A percentile compares a stretch with the other conserved stretches of the same genome.
Evolutionary conservation across 2,888 invertebrate genomes (phyloP).

Genomic region (Lepas anatifera): DNA sequence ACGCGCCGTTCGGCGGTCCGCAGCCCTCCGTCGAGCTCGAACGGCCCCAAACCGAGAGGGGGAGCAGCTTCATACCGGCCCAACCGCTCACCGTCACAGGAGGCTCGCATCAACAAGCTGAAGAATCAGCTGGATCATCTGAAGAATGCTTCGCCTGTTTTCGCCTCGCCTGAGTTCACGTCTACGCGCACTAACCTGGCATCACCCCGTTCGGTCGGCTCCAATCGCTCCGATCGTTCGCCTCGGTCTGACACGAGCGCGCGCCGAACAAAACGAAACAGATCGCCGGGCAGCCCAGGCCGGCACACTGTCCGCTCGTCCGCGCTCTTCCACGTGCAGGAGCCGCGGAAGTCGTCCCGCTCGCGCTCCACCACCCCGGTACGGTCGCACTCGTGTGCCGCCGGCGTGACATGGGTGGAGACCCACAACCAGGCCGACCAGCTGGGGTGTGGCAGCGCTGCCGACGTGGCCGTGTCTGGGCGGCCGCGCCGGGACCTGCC

Average conservation of each 20-base stretch:
- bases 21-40: not conserved
- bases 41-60: no score
- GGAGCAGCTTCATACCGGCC: not conserved
- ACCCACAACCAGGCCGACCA: not conserved
- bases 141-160: slow-evolving; percentile 96
- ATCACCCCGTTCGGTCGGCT: slow-evolving; percentile 74
- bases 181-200: slow-evolving; percentile 98
- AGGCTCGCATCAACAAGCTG: not conserved
- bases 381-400: not conserved
- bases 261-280: not conserved
- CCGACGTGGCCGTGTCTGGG: not conserved
- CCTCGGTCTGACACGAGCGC: no score
- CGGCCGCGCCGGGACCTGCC: not conserved
- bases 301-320: not conserved
- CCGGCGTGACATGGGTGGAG: not conserved
- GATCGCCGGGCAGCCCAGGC: not conserved
- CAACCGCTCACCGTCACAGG: not conserved
- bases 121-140: slow-evolving; percentile 32
- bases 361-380: not conserved
- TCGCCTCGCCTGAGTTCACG: slow-evolving; percentile 93
- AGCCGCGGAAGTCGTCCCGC: no score
- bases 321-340: not conserved
- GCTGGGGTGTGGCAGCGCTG: not conserved
- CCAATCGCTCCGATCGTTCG: no score
- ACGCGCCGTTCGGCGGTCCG: not conserved